A percentile compares a stretch with the other conserved stretches of the same genome.
Evolutionary conservation across 2,113 vertebrate genomes (phyloP).

Genomic region (Columba livia): DNA sequence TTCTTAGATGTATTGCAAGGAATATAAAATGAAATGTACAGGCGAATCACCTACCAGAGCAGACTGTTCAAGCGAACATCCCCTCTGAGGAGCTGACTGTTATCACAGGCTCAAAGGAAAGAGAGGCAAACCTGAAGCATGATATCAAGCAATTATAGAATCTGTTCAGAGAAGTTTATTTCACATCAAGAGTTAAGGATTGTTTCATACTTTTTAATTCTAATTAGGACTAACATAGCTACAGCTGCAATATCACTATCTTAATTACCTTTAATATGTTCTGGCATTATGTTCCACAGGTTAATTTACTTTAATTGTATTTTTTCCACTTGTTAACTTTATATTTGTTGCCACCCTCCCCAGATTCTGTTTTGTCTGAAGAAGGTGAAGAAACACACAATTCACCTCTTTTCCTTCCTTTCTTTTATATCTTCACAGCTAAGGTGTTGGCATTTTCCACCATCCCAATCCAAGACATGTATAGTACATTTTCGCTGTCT

Average conservation of each 20-base stretch:
- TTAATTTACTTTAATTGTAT: not conserved
- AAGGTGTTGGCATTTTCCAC: not conserved
- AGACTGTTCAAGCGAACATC: not conserved
- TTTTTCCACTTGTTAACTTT: not conserved
- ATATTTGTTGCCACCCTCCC: not conserved
- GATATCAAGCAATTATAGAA: not conserved
- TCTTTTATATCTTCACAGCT: not conserved
- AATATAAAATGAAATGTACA: not conserved
- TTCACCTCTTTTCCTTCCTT: not conserved
- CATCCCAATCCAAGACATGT: not conserved
- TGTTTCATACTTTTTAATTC: not conserved
- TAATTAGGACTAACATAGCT: not conserved
- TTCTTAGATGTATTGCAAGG: not conserved
- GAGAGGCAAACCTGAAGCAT: not conserved
- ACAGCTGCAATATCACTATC: not conserved
- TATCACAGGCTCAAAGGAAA: not conserved
- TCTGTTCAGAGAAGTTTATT: not conserved
- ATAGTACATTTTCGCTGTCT: accelerated
- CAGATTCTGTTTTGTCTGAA: not conserved
- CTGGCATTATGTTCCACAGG: not conserved
- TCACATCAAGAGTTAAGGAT: not conserved
- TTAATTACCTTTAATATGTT: not conserved
- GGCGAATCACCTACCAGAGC: not conserved
- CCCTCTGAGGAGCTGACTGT: not conserved
- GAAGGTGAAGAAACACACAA: not conserved